Base-by-base conservation (phyloP, 2,797 vertebrate genomes). In the Synanceia verrucosa region DNA sequence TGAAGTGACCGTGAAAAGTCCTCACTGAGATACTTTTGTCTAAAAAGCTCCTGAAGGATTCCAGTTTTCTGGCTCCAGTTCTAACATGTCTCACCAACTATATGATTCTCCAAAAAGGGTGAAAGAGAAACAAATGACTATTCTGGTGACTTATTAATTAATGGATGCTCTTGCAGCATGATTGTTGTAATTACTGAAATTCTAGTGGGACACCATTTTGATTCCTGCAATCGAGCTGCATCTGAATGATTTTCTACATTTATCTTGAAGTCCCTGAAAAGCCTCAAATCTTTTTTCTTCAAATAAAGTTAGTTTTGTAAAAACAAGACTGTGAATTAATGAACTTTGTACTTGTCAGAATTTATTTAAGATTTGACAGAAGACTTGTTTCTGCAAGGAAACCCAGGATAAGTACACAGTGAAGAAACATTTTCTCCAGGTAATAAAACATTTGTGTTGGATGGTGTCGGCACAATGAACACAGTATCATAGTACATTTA, bases 1-100 rank as follows among this genome's bases (percentile, higher is more conserved):
- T 56, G 3, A 1, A 29, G 36, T 34, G 18, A 3, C 19, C n/a
- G 19, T 21, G n/a, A 26, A 24, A 18, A 21, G 18, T 28, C 21
- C 4, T 60, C 6, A 2, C 57, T 5, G 6, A 23, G 4, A 56
- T 6, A 7, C 44, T 57, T 43, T 65, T 52, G 8, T 81, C 61
- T 50, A 67, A 31, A 43, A 81, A 99, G 98, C 87, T 99, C 28
- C 94, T 99, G 65, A 97, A 97, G 92, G 97, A 99, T 33, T 95
- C 93, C 1, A 94, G 92, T 1, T 52, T 95, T 47, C 91, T 99
- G 39, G 95, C 97, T 8, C 91, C 94, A 0, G 0, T 99, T 56
- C 91, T 99, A 57, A 96, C 89, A 0, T 90, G 96, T 2, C 79
- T 99, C 44, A 95, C 94, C 82, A 99, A 98, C 91, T 98, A 95